Percentiles rank a stretch among this genome's conserved stretches.
phyloP scores from a whole-genome alignment of 2,113 vertebrate species.

The Odontophorus gujanensis region DNA sequence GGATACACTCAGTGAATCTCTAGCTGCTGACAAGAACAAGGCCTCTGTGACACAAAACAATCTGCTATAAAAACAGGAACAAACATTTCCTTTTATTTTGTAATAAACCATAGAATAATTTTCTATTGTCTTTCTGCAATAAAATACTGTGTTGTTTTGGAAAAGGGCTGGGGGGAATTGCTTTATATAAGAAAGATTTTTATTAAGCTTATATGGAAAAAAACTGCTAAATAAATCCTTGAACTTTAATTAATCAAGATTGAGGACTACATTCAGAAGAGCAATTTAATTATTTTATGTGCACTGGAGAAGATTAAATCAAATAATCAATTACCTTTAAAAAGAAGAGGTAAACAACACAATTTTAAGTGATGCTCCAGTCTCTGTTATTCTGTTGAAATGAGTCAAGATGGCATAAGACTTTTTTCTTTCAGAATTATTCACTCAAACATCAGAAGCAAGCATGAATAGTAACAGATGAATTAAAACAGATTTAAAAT shows the following conservation, averaged over 20 bases:
- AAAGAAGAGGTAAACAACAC: not conserved
- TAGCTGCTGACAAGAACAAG: not conserved
- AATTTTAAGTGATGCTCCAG: not conserved
- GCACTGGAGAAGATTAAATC: not conserved
- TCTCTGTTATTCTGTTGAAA: not conserved
- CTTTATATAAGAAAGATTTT: not conserved
- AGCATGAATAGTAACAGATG: not conserved
- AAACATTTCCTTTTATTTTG: not conserved
- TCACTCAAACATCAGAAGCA: not conserved
- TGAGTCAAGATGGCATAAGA: not conserved
- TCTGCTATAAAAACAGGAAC: not conserved
- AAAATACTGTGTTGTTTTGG: not conserved
- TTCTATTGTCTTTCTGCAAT: not conserved
- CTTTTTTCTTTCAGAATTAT: constrained; percentile 2
- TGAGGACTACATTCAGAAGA: not conserved
- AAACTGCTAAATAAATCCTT: not conserved
- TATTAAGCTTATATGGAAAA: not conserved
- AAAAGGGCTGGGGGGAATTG: not conserved
- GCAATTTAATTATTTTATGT: not conserved
- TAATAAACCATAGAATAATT: not conserved
- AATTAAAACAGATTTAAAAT: not conserved
- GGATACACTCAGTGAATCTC: not conserved
- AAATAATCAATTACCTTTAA: not conserved
- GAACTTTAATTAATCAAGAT: not conserved
- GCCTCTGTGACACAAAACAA: not conserved